Percentiles rank a stretch among this genome's conserved stretches.
phyloP scores from a whole-genome alignment of 2,888 invertebrate species.

The Drosophila stalkeri region DNA sequence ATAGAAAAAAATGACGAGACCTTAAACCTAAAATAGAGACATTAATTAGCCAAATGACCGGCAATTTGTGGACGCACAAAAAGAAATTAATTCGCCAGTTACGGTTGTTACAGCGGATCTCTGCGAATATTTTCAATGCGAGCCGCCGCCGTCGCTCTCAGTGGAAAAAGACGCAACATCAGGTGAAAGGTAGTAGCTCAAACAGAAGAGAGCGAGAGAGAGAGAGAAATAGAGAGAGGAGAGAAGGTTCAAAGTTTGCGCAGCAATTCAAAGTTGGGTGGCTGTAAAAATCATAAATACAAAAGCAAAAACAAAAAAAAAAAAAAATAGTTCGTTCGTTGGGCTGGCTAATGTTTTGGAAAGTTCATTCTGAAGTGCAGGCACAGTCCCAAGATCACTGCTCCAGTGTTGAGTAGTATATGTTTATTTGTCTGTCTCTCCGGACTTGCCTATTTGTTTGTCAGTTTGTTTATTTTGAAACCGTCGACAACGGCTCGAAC shows the following conservation, averaged over 20 bases:
- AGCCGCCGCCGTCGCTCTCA: slow-evolving; percentile 14
- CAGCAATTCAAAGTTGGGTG: slow-evolving; percentile 45
- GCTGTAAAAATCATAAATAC: slow-evolving; percentile 19
- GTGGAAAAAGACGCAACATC: slow-evolving; percentile 44
- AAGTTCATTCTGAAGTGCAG: slow-evolving; percentile 72
- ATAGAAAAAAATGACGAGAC: slow-evolving; percentile 65
- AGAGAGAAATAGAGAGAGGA: not conserved
- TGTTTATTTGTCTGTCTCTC: slow-evolving; percentile 43
- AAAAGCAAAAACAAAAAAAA: not conserved
- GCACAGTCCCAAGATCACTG: slow-evolving; percentile 48
- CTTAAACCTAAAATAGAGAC: slow-evolving; percentile 75
- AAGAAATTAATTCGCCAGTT: slow-evolving; percentile 79
- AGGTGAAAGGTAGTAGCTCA: slow-evolving; percentile 61
- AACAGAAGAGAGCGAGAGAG: not conserved
- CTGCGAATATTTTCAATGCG: slow-evolving; percentile 41
- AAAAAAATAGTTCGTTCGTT: slow-evolving; percentile 11
- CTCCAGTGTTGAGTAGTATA: slow-evolving; percentile 39
- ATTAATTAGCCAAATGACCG: slow-evolving; percentile 80
- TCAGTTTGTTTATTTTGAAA: slow-evolving; percentile 49
- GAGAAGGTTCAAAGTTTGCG: slow-evolving; percentile 52
- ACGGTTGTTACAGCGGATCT: slow-evolving; percentile 75
- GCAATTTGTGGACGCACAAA: slow-evolving; percentile 65
- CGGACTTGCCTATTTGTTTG: slow-evolving; percentile 16
- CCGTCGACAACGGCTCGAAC: slow-evolving; percentile 58
- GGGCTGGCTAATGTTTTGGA: slow-evolving; percentile 67